phyloP scores from a whole-genome alignment of 2,797 vertebrate species.

The Rousettus madagascariensis region DNA sequence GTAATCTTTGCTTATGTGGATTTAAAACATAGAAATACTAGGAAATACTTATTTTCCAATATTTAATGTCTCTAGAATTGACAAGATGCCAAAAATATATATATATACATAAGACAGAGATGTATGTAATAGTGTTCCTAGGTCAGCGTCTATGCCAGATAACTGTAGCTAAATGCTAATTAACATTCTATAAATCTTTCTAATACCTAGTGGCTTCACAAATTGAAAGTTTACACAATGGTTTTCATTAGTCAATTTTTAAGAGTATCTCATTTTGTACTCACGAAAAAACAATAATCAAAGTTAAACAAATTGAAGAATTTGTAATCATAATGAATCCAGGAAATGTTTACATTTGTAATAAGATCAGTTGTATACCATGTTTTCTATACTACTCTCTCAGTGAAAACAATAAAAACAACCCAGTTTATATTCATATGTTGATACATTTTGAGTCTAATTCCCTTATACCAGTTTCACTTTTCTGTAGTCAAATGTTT shows the following conservation, averaged over 20 bases:
- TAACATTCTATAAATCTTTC: background rate
- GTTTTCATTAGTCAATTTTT: background rate
- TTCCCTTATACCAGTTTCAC: background rate
- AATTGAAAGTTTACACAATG: background rate
- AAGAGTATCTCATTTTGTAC: background rate
- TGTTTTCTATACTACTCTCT: background rate
- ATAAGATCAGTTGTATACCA: background rate
- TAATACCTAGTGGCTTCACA: background rate
- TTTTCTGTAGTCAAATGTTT: background rate
- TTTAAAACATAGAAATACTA: conserved; percentile 1
- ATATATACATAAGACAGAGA: background rate
- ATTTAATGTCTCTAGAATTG: background rate
- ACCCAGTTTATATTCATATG: background rate
- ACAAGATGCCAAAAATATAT: background rate
- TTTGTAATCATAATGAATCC: background rate
- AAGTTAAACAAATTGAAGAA: background rate
- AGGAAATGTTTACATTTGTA: background rate
- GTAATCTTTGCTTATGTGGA: background rate
- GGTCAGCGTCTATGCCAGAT: background rate
- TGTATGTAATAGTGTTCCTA: background rate
- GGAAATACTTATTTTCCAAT: background rate
- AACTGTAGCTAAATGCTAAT: background rate
- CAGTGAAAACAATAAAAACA: background rate
- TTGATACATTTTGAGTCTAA: background rate
- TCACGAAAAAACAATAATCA: background rate